A percentile compares a stretch with the other conserved stretches of the same genome.
Evolutionary conservation across 2,113 vertebrate genomes (phyloP).

Genomic region (Leptobrachium ailaonicum): DNA sequence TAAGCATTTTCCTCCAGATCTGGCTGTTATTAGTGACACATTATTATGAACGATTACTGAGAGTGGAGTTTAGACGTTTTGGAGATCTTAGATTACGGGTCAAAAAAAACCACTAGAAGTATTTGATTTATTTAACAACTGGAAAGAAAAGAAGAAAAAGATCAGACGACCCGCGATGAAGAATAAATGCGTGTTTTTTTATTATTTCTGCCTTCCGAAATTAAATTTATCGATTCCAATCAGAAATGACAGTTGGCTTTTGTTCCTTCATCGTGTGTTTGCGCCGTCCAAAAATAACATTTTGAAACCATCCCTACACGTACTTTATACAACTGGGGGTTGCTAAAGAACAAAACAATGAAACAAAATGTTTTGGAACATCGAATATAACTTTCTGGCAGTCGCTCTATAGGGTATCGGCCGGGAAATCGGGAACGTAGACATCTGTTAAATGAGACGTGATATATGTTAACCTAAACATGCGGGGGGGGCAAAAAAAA

Average conservation of each 20-base stretch:
- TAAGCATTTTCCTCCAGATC: conserved; percentile 49
- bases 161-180: conserved; percentile 60
- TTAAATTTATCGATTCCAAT: conserved; percentile 63
- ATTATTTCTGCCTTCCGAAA: conserved; percentile 60
- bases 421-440: not conserved
- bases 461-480: conserved; percentile 6
- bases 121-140: conserved; percentile 63
- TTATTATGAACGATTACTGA: conserved; percentile 46
- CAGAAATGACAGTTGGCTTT: conserved; percentile 61
- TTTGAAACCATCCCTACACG: conserved; percentile 43
- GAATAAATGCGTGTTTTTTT: conserved; percentile 57
- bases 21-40: conserved; percentile 48
- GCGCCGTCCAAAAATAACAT: conserved; percentile 59
- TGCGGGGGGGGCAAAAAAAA: not conserved
- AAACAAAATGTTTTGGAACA: conserved; percentile 31
- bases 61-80: conserved; percentile 56
- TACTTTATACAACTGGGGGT: conserved; percentile 53
- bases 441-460: conserved; percentile 32
- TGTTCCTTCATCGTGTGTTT: conserved; percentile 53
- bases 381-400: conserved; percentile 32
- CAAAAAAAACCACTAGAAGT: conserved; percentile 61
- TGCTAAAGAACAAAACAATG: conserved; percentile 54
- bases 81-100: conserved; percentile 59
- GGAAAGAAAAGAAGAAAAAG: conserved; percentile 47
- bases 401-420: not conserved